Percentiles rank a stretch among this genome's conserved stretches.
phyloP scores from a whole-genome alignment of 2,888 invertebrate species.

The Agonopterix alstromeriana region DNA sequence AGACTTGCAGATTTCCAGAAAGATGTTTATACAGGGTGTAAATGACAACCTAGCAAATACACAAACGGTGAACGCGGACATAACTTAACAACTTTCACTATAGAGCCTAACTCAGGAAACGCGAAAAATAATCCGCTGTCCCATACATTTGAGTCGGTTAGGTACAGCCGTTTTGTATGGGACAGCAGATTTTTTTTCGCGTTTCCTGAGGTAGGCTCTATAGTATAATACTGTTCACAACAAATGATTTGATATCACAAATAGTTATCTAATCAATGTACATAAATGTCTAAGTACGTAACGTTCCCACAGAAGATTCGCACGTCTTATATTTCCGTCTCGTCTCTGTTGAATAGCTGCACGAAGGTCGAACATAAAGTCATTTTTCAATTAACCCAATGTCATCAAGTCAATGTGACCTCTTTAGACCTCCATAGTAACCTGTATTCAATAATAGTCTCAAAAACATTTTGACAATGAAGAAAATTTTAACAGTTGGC shows the following conservation, averaged over 20 bases:
- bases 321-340: conserved; percentile 25
- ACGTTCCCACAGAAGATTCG: conserved; percentile 42
- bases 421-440: conserved; percentile 18
- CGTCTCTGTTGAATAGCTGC: conserved; percentile 29
- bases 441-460: no score
- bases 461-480: no score
- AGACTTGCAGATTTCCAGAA: neutral
- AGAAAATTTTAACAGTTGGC: no score
- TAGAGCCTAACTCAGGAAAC: no score
- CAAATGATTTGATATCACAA: neutral
- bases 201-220: no score
- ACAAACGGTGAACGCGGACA: no score
- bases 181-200: no score
- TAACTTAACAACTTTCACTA: no score
- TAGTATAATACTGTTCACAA: neutral
- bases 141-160: no score
- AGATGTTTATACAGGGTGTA: neutral
- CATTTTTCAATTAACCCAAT: conserved; percentile 70
- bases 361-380: conserved; percentile 58
- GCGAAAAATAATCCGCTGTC: no score
- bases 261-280: neutral
- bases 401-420: conserved; percentile 61
- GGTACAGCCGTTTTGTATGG: no score
- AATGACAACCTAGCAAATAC: no score
- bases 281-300: neutral